Base-by-base conservation (phyloP, 1,140 invertebrate genomes). In the Lucilia cuprina region DNA sequence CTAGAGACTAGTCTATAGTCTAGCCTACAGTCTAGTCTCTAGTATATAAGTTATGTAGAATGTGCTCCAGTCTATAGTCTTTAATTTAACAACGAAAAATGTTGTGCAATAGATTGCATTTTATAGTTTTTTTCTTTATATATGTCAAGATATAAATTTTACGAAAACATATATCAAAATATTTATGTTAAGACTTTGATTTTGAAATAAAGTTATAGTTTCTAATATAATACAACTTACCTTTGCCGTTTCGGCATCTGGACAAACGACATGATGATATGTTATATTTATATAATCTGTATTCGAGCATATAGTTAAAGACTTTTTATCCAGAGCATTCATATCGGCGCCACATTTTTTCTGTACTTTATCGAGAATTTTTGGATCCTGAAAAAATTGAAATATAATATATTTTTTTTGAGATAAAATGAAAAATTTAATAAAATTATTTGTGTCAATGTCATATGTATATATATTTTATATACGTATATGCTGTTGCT, bases 231-330 rank as follows among this genome's bases (percentile, higher is more conserved):
- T 8, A 2, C 7, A 84, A 87, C 84, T 88, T 92, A 98, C 98
- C 95, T 97, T 98, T 77, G 98, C 98, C 34, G 96, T 97, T 85
- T 95, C 96, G 30, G 95, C 94, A 93, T 98, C 96, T 30, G 96
- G 95, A 91, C 97, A 99, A 55, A 99, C 96, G 86, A 99, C 95
- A 92, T 99, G 98, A 87, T 98, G 98, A 92, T 99, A 99, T 93
- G 97, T 99, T 91, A 99, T 98, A 92, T 99, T 99, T 87, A 99
- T 99, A 91, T 99, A 97, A 93, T 99, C 99, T 21, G 97, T 96
- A n/a, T 98, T 98, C 90, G 97, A 98, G 92, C 98, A 99, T 86
- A 99, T 97, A 77, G 98, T 99, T n/a, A 99, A 92, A 74, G 98
- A 99, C 90, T 98, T 96, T 77, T 98, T 97, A 88, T 99, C 98